A percentile compares a stretch with the other conserved stretches of the same genome.
Evolutionary conservation across 2,888 invertebrate genomes (phyloP).

Genomic region (Stegophylla sp.): DNA sequence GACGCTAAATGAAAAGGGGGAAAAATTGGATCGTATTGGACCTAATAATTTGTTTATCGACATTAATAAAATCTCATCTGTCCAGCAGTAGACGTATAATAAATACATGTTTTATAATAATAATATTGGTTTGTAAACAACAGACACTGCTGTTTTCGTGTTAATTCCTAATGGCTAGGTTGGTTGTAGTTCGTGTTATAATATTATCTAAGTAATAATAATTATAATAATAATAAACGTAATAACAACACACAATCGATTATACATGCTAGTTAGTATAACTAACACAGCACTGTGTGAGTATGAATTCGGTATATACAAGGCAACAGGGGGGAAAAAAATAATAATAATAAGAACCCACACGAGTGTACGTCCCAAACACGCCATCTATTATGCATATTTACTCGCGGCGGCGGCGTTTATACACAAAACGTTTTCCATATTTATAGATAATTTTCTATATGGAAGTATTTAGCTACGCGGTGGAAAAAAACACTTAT

Average conservation of each 20-base stretch:
- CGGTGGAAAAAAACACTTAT: conserved; percentile 1
- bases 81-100: neutral
- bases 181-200: neutral
- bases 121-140: neutral
- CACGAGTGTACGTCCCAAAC: neutral
- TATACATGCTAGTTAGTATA: conserved; percentile 4
- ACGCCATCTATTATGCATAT: neutral
- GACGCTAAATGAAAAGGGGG: too few species aligned
- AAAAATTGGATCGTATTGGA: too few species aligned
- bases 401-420: neutral
- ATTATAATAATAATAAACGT: neutral
- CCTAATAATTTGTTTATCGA: too few species aligned
- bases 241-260: neutral
- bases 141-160: neutral
- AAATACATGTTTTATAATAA: neutral
- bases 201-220: neutral
- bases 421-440: neutral
- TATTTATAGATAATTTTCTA: too few species aligned
- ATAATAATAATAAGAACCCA: neutral
- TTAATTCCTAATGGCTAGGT: neutral
- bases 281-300: neutral
- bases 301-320: neutral
- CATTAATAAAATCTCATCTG: too few species aligned
- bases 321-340: neutral
- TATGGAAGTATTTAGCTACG: too few species aligned